Percentiles rank a stretch among this genome's conserved stretches.
Conservation (phyloP, 2,113 vertebrate genomes). For the Myotis brandtii region DNA sequence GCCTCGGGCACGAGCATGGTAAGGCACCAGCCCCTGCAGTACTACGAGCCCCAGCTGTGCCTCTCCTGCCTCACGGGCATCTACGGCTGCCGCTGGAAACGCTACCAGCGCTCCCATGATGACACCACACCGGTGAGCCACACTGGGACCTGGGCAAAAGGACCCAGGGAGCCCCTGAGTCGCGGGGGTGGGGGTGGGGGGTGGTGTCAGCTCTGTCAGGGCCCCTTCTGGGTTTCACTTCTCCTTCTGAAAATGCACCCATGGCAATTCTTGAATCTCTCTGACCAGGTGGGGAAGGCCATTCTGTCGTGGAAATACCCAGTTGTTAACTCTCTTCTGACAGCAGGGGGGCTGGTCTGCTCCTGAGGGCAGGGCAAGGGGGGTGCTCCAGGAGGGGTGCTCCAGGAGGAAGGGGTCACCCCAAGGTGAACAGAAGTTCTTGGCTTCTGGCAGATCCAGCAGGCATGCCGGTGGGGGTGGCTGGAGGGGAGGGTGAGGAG, state of each 20-base stretch:
- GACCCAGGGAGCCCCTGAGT: neutral
- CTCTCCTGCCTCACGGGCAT: conserved; percentile 97
- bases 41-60: conserved; percentile 98
- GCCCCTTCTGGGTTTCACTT: neutral
- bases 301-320: neutral
- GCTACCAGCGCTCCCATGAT: conserved; percentile 98
- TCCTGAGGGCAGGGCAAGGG: neutral
- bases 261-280: neutral
- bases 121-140: conserved; percentile 93
- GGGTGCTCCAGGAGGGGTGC: neutral
- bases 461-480: neutral
- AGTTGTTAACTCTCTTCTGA: neutral
- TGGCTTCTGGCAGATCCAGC: neutral
- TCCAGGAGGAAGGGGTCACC: neutral
- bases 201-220: neutral
- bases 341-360: neutral
- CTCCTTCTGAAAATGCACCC: neutral
- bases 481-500: neutral
- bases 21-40: conserved; percentile 98
- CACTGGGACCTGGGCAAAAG: fast-evolving
- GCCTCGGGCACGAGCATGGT: conserved; percentile 95
- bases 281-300: neutral
- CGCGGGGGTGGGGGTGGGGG: fast-evolving
- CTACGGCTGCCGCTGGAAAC: conserved; percentile 99
- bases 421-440: neutral